These are phyloP conservation scores for Neoitamus cyanurus DNA, from an alignment of 2,888 invertebrate species.

Conservation along the genomic window DNA sequence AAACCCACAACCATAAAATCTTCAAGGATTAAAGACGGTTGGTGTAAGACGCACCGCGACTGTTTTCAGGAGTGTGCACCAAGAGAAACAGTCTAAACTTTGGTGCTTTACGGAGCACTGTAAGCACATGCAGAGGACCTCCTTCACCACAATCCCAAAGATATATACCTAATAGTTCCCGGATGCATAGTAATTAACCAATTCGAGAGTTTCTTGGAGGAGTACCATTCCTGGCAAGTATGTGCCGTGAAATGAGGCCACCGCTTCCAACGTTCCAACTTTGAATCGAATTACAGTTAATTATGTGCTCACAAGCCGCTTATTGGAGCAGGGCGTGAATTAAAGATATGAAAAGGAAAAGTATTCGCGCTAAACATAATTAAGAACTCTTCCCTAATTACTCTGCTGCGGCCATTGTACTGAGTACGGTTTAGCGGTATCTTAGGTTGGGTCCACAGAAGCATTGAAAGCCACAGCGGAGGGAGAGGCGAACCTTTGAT, in stretches of 20 bases:
- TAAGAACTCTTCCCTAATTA: slow-evolving; percentile 9
- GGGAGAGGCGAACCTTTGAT: neutral
- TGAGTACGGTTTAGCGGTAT: neutral
- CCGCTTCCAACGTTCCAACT: neutral
- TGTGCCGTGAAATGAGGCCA: neutral
- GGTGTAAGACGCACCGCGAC: neutral
- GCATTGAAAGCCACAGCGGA: neutral
- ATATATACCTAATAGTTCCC: slow-evolving; percentile 1
- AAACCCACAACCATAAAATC: neutral
- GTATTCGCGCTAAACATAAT: neutral
- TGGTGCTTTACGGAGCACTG: neutral
- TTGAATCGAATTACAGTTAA: slow-evolving; percentile 6
- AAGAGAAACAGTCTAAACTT: neutral
- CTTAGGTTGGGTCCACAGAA: neutral
- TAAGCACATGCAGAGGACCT: neutral
- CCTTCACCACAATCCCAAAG: neutral
- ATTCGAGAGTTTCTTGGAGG: neutral
- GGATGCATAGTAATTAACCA: slow-evolving; percentile 27
- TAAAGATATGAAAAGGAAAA: neutral
- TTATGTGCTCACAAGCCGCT: neutral
- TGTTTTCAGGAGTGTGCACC: neutral
- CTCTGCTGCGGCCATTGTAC: neutral
- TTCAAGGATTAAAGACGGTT: neutral
- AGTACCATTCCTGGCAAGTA: neutral
- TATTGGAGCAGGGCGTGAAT: neutral